These are phyloP conservation scores for Dromiciops gliroides DNA, from an alignment of 2,113 vertebrate genomes.

Conservation along the genomic window DNA sequence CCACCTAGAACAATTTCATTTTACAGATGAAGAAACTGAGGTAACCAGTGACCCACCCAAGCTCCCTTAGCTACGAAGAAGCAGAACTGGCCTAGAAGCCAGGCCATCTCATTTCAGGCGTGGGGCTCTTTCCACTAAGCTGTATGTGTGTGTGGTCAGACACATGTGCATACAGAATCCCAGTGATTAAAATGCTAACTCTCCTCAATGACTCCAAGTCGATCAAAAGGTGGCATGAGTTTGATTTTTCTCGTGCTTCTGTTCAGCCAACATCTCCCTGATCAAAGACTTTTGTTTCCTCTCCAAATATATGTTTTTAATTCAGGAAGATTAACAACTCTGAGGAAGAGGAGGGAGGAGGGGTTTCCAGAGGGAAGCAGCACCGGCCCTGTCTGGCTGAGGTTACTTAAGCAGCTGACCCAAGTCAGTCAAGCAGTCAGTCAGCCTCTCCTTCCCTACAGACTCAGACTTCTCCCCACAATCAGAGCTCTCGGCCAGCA, in stretches of 20 bases:
- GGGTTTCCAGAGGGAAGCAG: not conserved
- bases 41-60: not conserved
- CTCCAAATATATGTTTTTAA: not conserved
- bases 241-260: not conserved
- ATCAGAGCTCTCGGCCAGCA: not conserved
- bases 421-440: not conserved
- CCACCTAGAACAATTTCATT: not conserved
- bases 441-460: not conserved
- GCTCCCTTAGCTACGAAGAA: not conserved
- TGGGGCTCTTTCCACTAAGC: not conserved
- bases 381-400: not conserved
- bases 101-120: not conserved
- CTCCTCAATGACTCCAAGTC: not conserved
- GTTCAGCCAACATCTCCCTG: not conserved
- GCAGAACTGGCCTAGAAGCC: not conserved
- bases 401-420: not conserved
- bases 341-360: not conserved
- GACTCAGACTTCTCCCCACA: not conserved
- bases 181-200: not conserved
- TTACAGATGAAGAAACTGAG: not conserved
- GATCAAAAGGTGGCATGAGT: not conserved
- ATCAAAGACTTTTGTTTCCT: not conserved
- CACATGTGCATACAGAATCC: not conserved
- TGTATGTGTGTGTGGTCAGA: not conserved
- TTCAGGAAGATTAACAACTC: too few species aligned